Conservation (phyloP, 2,888 invertebrate genomes). For the Cheiracanthium punctorium region DNA sequence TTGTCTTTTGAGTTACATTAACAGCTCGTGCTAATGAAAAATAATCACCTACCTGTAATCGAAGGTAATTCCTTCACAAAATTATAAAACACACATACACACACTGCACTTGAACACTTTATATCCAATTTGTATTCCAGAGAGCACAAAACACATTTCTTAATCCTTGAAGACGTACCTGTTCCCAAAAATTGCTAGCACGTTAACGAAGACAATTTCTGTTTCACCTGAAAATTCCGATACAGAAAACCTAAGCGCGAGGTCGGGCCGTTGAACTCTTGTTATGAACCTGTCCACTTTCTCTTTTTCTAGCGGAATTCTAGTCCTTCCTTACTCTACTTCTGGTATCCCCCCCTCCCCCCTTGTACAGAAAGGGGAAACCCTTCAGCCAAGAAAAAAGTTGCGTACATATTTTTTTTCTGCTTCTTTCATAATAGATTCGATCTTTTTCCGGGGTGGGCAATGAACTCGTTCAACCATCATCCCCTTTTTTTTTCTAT, state of each 20-base stretch:
- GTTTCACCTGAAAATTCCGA: conserved; percentile 65
- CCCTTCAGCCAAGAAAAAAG: neutral
- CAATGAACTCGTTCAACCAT: conserved; percentile 42
- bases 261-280: conserved; percentile 54
- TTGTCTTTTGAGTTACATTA: no score
- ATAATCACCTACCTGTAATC: neutral
- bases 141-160: neutral
- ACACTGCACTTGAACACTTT: neutral
- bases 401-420: conserved; percentile 55
- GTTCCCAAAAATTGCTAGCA: neutral
- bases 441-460: conserved; percentile 24
- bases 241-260: conserved; percentile 42
- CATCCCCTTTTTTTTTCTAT: conserved; percentile 16
- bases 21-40: no score
- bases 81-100: neutral
- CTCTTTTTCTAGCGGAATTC: conserved; percentile 60
- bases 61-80: neutral
- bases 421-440: neutral
- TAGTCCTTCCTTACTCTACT: conserved; percentile 16
- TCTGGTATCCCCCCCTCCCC: conserved; percentile 34
- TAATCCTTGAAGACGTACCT: neutral
- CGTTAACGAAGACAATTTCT: conserved; percentile 50
- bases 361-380: conserved; percentile 26
- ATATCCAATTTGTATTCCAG: neutral
- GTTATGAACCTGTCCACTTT: conserved; percentile 57